Evolutionary conservation across 2,888 invertebrate genomes (phyloP), one percentile per base, ranked within the genome.

Genomic region (Scaptomyza reducta): DNA sequence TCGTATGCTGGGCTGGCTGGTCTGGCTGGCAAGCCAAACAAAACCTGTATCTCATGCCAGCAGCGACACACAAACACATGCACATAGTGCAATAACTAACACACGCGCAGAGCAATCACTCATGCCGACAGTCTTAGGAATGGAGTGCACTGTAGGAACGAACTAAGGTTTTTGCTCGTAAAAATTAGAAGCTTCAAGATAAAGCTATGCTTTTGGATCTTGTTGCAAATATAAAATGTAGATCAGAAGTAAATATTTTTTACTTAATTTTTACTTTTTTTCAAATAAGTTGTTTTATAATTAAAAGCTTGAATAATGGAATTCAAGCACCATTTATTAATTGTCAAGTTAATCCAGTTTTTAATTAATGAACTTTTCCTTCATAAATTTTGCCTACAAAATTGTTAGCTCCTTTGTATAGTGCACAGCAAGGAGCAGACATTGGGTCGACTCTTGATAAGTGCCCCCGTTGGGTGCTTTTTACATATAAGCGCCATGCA

Each of bases 31-130:
- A 68, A 56, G 56, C 63, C 71, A 70, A 87, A 85, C 82, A 74
- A 80, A 73, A 79, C 73, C 79, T 84, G 87, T 87, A 84, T 87
- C 87, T 72, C 69, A 82, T 82, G 85, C 78, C 87, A 75, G 78
- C 62, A 61, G 65, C 64, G 51, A 49, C 50, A 60, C 69, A 79
- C 72, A 70, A 49, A 44, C 38, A 42, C 49, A 68, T 35, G 47
- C 53, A 27, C 11, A 33, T 22, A 64, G 66, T 66, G 57, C 66
- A 60, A 53, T 41, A 31, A 55, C 67, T 62, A 55, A 67, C 68
- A 74, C 72, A 79, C 72, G 68, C 61, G 63, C 63, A 74, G 55
- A 73, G 77, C 81, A 77, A 82, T 82, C 81, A 82, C 83, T 82
- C 81, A 85, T 70, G 73, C 59, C 76, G 55, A 60, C 68, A 56